Conservation (phyloP, 2,113 vertebrate species). For the Panurus biarmicus region DNA sequence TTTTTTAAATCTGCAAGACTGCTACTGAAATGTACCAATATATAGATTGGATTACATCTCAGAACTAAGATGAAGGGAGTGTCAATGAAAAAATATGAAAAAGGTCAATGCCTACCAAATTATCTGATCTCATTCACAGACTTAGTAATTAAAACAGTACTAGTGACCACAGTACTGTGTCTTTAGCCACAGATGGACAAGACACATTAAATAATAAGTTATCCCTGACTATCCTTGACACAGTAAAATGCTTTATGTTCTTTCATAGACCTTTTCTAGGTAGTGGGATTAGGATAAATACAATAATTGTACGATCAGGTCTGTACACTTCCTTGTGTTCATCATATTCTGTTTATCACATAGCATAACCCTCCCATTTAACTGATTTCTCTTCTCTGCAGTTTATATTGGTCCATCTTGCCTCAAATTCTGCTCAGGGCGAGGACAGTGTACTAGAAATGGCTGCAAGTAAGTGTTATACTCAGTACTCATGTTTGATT, state of each 20-base stretch:
- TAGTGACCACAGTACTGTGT: neutral
- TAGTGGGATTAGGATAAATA: neutral
- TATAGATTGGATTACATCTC: neutral
- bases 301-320: neutral
- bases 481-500: neutral
- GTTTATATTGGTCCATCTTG: slow-evolving; percentile 96
- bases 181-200: neutral
- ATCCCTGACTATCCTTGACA: neutral
- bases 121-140: neutral
- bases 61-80: neutral
- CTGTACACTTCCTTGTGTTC: neutral
- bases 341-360: neutral
- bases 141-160: neutral
- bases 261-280: neutral
- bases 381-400: slow-evolving; percentile 62
- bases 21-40: neutral
- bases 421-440: slow-evolving; percentile 93
- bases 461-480: slow-evolving; percentile 90
- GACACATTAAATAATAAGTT: neutral
- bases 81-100: neutral
- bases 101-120: neutral
- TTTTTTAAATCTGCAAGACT: neutral
- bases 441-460: slow-evolving; percentile 91
- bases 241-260: neutral
- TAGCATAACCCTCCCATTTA: neutral